A percentile compares a stretch with the other conserved stretches of the same genome.
Conservation (phyloP, 2,113 vertebrate genomes). For the Marmota flaviventris region DNA sequence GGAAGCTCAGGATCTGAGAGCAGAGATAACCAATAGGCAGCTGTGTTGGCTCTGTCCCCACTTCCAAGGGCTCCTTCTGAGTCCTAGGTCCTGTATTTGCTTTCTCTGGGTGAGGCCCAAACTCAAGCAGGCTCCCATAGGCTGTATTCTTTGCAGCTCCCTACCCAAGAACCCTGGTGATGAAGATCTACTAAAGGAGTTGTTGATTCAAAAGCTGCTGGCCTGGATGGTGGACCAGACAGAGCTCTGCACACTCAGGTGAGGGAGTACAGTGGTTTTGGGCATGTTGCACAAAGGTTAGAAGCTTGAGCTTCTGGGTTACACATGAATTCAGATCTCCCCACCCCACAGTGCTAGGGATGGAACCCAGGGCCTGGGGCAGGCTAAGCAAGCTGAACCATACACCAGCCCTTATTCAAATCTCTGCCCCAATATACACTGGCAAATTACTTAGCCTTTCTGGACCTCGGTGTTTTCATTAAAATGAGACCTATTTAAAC, state of each 20-base stretch:
- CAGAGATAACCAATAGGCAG: background rate
- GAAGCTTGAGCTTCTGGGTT: background rate
- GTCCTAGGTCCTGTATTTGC: background rate
- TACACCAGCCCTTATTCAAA: background rate
- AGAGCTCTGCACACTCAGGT: constrained; percentile 67
- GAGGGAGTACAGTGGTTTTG: background rate
- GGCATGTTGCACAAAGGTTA: accelerated
- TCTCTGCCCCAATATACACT: background rate
- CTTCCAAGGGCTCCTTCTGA: accelerated
- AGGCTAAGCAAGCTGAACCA: background rate
- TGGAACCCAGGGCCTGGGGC: background rate
- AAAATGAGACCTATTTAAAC: background rate
- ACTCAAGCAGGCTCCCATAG: background rate
- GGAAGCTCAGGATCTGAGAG: background rate
- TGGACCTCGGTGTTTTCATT: background rate
- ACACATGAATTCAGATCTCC: background rate
- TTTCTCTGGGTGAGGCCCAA: background rate
- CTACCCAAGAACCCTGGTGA: background rate
- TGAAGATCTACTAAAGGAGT: constrained; percentile 27
- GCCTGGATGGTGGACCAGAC: constrained; percentile 56
- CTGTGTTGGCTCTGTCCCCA: background rate
- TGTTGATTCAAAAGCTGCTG: constrained; percentile 74
- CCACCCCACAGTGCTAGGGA: background rate
- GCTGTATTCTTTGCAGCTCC: constrained; percentile 49
- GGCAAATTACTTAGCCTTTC: background rate